phyloP scores from a whole-genome alignment of 2,113 vertebrate species.

The Odocoileus virginianus region DNA sequence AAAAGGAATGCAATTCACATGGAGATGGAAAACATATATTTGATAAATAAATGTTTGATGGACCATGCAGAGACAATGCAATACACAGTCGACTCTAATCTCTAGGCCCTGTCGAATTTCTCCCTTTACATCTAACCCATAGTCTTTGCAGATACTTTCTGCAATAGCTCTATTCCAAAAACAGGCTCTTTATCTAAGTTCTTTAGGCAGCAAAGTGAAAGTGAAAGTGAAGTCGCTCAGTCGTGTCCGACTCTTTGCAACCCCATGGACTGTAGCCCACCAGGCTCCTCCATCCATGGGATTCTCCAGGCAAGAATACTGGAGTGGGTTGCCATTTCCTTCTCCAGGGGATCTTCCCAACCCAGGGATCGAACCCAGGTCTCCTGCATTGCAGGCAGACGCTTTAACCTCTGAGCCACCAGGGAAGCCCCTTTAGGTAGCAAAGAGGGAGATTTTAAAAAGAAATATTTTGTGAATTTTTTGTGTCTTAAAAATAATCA shows the following conservation, averaged over 20 bases:
- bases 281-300: too few relatives aligned
- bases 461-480: not conserved
- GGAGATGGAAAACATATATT: not conserved
- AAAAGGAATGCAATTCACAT: not conserved
- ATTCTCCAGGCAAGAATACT: too few relatives aligned
- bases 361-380: too few relatives aligned
- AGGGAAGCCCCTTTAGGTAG: not conserved
- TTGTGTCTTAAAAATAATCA: not conserved
- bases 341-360: too few relatives aligned
- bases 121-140: not conserved
- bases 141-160: not conserved
- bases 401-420: too few relatives aligned
- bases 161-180: not conserved
- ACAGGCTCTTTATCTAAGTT: not conserved
- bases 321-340: too few relatives aligned
- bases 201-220: not conserved
- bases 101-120: not conserved
- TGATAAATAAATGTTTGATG: not conserved
- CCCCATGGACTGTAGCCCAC: too few relatives aligned
- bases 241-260: too few relatives aligned
- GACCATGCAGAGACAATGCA: not conserved
- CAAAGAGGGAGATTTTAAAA: not conserved
- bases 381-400: too few relatives aligned
- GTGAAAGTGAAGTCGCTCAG: too few relatives aligned
- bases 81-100: not conserved